Conservation (phyloP, 2,797 vertebrate species). For the Melanotaenia trifasciata region DNA sequence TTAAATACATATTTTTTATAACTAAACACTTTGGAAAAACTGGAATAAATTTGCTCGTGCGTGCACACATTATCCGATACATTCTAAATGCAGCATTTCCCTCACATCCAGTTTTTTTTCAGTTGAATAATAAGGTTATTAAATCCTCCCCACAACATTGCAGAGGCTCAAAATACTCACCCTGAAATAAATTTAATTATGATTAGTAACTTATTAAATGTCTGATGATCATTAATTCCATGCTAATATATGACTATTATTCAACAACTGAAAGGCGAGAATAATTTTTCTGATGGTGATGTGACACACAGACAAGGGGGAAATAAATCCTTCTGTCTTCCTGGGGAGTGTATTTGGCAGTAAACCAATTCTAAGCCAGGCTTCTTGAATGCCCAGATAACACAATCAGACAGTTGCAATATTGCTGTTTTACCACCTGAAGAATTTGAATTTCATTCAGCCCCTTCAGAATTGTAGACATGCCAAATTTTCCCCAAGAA, state of each 20-base stretch:
- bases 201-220: slow-evolving; percentile 77
- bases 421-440: slow-evolving; percentile 83
- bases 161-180: slow-evolving; percentile 43
- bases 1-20: not conserved
- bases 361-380: slow-evolving; percentile 82
- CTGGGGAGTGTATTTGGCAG: slow-evolving; percentile 81
- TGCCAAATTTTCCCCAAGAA: slow-evolving; percentile 75
- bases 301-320: slow-evolving; percentile 84
- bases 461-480: slow-evolving; percentile 75
- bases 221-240: slow-evolving; percentile 77
- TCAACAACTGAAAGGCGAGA: slow-evolving; percentile 79
- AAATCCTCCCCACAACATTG: slow-evolving; percentile 30
- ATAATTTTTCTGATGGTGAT: slow-evolving; percentile 84
- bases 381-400: slow-evolving; percentile 83
- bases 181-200: slow-evolving; percentile 74
- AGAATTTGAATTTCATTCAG: slow-evolving; percentile 82
- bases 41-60: not conserved
- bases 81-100: slow-evolving; percentile 19
- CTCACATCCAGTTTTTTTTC: slow-evolving; percentile 30
- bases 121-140: slow-evolving; percentile 28
- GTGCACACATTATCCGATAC: not conserved
- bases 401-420: slow-evolving; percentile 82
- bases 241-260: slow-evolving; percentile 82
- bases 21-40: slow-evolving; percentile 18
- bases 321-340: slow-evolving; percentile 85